Base-by-base conservation (phyloP, 2,113 vertebrate genomes). In the Nematolebias whitei region DNA sequence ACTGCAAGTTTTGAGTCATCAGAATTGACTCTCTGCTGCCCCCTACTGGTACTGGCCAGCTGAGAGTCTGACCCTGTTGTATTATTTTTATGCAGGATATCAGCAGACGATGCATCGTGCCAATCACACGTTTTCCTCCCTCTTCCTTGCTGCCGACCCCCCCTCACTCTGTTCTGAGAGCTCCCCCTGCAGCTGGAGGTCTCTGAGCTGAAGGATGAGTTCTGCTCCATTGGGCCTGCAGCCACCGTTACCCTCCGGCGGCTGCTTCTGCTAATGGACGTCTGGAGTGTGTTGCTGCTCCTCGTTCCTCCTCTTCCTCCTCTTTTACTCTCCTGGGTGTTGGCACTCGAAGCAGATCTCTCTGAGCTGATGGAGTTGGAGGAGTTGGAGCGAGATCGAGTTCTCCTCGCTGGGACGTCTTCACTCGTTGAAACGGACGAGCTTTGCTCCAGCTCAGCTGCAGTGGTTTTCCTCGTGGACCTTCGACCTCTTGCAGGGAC, bases 291-390 rank as follows among this genome's bases (percentile, higher is more conserved):
- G 20, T 63, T 58, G 14, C 53, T 77, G 64, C 40, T 63, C 64
- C 24, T 71, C 35, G 38, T 80, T 0, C 10, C 50, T n/a, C 83
- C 87, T 41, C 71, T 64, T 15, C 82, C 79, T 68, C 74, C 54
- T 2, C 76, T 76, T 2, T 54, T 48, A 54, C 49, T 69, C 35
- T 45, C 58, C 61, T 26, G 82, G 20, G 57, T 32, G 18, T 1
- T 49, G 1, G 67, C 8, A 8, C 76, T 81, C 2, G 75, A 74
- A n/a, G 68, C 50, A 1, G 91, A 91, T 67, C 26, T 81, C 59
- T 92, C 91, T 1, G 91, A 93, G 74, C 79, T 87, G 41, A 89
- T 68, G 0, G 90, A 90, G 64, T 79, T 89, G 59, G 84, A 85
- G 1, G 91, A 93, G 48, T 79, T 90, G 54, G 89, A 92, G 48